Evolutionary conservation across 2,113 vertebrate genomes (phyloP).

Genomic region (Climacteris rufus): DNA sequence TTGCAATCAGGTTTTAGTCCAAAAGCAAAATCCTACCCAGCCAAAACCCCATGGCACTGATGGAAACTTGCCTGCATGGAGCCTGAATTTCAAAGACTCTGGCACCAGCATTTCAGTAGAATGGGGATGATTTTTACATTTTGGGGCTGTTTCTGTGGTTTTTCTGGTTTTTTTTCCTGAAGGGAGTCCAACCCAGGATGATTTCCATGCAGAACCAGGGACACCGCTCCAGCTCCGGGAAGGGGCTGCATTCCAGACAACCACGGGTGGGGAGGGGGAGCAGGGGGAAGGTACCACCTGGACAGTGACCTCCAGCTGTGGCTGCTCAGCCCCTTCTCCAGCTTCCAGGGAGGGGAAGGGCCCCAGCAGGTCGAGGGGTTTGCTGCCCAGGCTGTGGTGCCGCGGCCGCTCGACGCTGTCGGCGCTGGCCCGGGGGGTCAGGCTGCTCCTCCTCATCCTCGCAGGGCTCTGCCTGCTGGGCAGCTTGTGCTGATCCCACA

Average conservation of each 20-base stretch:
- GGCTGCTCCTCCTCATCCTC: slow-evolving; percentile 92
- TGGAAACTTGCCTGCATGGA: background rate
- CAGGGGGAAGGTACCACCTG: slow-evolving; percentile 65
- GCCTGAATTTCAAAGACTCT: background rate
- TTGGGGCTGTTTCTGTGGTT: accelerated
- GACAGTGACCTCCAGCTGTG: slow-evolving; percentile 83
- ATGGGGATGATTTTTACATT: accelerated
- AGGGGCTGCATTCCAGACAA: background rate
- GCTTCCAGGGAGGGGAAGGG: slow-evolving; percentile 75
- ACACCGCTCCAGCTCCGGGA: accelerated
- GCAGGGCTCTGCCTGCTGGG: slow-evolving; percentile 77
- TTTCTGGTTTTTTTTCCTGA: background rate
- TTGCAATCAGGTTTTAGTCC: background rate
- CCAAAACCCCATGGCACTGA: background rate
- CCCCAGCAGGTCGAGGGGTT: slow-evolving; percentile 80
- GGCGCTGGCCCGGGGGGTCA: slow-evolving; percentile 90
- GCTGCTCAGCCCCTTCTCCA: slow-evolving; percentile 79
- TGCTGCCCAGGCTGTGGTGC: slow-evolving; percentile 93
- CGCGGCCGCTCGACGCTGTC: slow-evolving; percentile 86
- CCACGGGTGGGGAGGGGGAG: background rate
- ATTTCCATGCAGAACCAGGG: background rate
- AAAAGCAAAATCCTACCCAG: background rate
- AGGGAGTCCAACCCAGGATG: background rate
- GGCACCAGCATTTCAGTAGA: background rate
- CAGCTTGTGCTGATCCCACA: slow-evolving; percentile 79